Conservation (phyloP, 1,140 invertebrate genomes). For the Drosophila auraria region DNA sequence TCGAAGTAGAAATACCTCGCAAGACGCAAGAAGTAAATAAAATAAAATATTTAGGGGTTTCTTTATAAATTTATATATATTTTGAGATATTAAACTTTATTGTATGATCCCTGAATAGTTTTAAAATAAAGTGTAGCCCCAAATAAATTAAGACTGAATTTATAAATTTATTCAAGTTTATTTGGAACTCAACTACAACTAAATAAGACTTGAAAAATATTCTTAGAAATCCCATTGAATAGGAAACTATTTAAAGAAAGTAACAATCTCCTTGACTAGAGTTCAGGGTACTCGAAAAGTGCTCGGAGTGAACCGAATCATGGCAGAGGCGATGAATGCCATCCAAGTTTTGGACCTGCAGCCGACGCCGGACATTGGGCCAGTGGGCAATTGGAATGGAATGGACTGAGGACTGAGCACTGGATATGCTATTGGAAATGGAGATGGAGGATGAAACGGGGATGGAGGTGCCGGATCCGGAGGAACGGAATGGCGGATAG, state of each 20-base stretch:
- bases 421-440: constrained; percentile 7
- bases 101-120: no score
- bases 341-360: constrained; percentile 47
- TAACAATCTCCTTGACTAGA: no score
- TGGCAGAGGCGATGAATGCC: constrained; percentile 34
- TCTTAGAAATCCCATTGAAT: not conserved
- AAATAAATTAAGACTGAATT: no score
- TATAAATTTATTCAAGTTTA: not conserved
- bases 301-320: constrained; percentile 16
- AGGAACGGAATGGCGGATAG: constrained; percentile 13
- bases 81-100: not conserved
- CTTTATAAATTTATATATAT: not conserved
- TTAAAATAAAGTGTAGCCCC: not conserved
- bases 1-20: constrained; percentile 10
- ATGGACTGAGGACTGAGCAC: constrained; percentile 9
- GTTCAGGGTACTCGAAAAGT: constrained; percentile 16
- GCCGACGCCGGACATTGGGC: constrained; percentile 34
- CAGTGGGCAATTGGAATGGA: constrained; percentile 37
- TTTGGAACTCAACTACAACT: not conserved
- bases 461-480: not conserved
- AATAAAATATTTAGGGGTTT: not conserved
- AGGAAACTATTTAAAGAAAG: not conserved
- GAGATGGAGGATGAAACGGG: not conserved
- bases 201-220: not conserved
- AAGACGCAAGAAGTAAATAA: not conserved